These are phyloP conservation scores for Egretta garzetta DNA, from an alignment of 2,113 vertebrate species.

Conservation along the genomic window DNA sequence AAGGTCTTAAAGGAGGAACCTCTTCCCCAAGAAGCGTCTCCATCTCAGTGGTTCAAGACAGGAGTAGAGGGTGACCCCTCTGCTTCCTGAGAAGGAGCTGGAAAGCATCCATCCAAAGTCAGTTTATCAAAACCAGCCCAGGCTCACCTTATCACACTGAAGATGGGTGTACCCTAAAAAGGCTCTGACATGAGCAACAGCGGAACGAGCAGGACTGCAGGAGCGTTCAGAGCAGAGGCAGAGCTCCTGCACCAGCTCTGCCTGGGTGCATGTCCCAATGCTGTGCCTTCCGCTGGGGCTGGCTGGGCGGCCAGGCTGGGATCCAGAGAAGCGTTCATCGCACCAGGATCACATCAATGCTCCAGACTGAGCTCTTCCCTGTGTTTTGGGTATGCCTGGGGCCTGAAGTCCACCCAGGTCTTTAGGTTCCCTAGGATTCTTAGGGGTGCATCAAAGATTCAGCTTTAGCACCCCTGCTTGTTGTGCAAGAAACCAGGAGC, in stretches of 20 bases:
- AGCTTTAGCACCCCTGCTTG: neutral
- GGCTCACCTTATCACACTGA: neutral
- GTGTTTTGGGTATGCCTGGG: neutral
- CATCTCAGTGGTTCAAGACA: neutral
- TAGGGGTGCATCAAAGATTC: rapidly evolving
- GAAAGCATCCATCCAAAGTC: neutral
- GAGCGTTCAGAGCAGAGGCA: neutral
- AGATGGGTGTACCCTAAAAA: neutral
- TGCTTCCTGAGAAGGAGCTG: neutral
- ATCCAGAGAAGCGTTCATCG: neutral
- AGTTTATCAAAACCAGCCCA: neutral
- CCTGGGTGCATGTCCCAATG: neutral
- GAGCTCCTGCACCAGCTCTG: neutral
- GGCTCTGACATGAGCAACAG: neutral
- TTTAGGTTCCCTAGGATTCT: neutral
- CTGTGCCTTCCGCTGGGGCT: neutral
- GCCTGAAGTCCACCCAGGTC: neutral
- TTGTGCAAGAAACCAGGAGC: neutral
- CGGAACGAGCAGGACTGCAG: neutral
- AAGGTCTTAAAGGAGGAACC: constrained; percentile 23
- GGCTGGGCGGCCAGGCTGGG: neutral
- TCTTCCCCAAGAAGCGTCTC: neutral
- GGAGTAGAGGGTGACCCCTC: neutral
- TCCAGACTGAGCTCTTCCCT: neutral
- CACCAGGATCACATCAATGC: rapidly evolving